These are phyloP conservation scores for Anoura caudifer DNA, from an alignment of 2,113 vertebrate species.

Conservation along the genomic window DNA sequence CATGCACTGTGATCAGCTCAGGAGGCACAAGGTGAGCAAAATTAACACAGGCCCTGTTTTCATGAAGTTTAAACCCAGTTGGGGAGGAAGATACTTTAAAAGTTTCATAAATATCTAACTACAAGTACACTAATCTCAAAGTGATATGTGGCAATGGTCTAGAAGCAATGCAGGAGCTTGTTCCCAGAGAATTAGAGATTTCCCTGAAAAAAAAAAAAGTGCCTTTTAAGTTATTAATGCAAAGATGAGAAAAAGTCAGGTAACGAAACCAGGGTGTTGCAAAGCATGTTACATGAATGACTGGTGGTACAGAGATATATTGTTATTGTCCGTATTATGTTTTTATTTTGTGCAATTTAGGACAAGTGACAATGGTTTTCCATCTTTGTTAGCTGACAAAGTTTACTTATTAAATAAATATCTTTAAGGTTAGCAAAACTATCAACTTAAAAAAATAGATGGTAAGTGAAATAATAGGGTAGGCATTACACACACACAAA, in stretches of 20 bases:
- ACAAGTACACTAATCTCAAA: not conserved
- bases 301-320: not conserved
- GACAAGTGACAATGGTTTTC: not conserved
- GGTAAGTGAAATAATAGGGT: not conserved
- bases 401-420: not conserved
- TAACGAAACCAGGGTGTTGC: not conserved
- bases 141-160: not conserved
- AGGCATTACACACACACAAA: not conserved
- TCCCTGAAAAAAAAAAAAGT: not conserved
- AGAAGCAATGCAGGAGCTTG: not conserved
- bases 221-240: not conserved
- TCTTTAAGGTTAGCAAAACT: not conserved
- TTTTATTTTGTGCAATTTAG: not conserved
- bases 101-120: not conserved
- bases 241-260: not conserved
- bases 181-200: not conserved
- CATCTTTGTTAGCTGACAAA: not conserved
- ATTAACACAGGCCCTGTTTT: not conserved
- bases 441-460: not conserved
- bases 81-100: not conserved
- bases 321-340: not conserved
- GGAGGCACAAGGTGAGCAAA: not conserved
- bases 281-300: not conserved
- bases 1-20: not conserved
- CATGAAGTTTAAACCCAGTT: not conserved